Conservation (phyloP, 2,113 vertebrate genomes). For the Odontesthes bonariensis region DNA sequence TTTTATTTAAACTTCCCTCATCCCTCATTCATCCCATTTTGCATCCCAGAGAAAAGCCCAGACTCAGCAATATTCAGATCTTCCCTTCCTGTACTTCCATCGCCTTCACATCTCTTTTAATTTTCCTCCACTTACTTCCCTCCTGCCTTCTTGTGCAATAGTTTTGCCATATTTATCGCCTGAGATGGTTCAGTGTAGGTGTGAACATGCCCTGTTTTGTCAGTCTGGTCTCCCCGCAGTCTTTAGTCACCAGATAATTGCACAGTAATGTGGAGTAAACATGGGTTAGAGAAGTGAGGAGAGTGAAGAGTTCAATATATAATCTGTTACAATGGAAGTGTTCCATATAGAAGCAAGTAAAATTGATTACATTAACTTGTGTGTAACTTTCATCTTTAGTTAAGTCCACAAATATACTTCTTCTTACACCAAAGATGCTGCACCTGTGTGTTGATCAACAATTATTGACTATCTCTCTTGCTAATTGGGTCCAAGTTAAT, state of each 20-base stretch:
- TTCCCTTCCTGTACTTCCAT: slow-evolving; percentile 51
- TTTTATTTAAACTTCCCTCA: slow-evolving; percentile 61
- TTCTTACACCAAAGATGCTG: slow-evolving; percentile 57
- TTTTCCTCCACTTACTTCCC: slow-evolving; percentile 49
- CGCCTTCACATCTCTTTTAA: slow-evolving; percentile 54
- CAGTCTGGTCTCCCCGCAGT: slow-evolving; percentile 43
- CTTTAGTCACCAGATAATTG: slow-evolving; percentile 68
- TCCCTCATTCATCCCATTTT: slow-evolving; percentile 62
- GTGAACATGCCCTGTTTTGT: slow-evolving; percentile 33
- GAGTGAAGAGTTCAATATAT: slow-evolving; percentile 57
- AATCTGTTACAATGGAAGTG: slow-evolving; percentile 59
- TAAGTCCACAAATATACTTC: slow-evolving; percentile 49
- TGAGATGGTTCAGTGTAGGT: slow-evolving; percentile 19
- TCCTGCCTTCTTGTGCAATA: not conserved
- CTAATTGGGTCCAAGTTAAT: slow-evolving; percentile 81
- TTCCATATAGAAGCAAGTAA: slow-evolving; percentile 44
- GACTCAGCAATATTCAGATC: slow-evolving; percentile 63
- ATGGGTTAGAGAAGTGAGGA: slow-evolving; percentile 33
- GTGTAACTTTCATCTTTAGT: slow-evolving; percentile 19
- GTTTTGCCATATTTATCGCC: slow-evolving; percentile 33
- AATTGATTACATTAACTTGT: slow-evolving; percentile 48
- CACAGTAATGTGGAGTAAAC: slow-evolving; percentile 47
- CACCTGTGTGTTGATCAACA: slow-evolving; percentile 72
- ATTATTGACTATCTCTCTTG: slow-evolving; percentile 79
- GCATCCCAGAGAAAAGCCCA: slow-evolving; percentile 48